Conservation (phyloP, 2,888 invertebrate genomes). For the Gymnocheta viridis region DNA sequence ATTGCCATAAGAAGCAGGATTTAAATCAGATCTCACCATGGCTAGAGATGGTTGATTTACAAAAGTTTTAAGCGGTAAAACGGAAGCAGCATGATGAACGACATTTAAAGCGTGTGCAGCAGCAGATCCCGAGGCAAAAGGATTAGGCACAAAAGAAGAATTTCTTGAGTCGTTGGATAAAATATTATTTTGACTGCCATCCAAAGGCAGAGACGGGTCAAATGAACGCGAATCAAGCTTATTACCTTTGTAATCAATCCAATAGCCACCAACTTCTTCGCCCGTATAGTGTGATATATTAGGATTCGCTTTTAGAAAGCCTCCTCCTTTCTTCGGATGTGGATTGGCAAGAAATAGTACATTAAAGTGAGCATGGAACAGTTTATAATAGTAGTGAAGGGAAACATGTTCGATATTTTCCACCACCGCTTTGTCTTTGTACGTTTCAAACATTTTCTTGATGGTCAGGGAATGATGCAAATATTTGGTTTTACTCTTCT, state of each 20-base stretch:
- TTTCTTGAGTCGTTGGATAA: background rate
- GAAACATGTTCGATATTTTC: constrained; percentile 60
- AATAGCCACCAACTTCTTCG: constrained; percentile 69
- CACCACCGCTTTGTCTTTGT: constrained; percentile 63
- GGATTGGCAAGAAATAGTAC: constrained; percentile 65
- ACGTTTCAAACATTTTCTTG: constrained; percentile 69
- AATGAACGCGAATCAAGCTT: constrained; percentile 37
- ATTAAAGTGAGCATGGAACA: constrained; percentile 69
- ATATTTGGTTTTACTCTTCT: constrained; percentile 69
- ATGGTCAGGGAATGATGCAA: constrained; percentile 70
- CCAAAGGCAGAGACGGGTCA: constrained; percentile 27
- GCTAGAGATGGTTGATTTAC: constrained; percentile 1
- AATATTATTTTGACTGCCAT: background rate
- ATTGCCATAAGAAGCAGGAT: constrained; percentile 12
- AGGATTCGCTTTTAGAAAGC: constrained; percentile 60
- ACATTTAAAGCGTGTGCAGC: constrained; percentile 19
- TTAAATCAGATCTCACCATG: background rate
- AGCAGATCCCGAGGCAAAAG: constrained; percentile 16
- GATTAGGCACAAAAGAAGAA: constrained; percentile 8
- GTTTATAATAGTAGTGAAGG: constrained; percentile 59
- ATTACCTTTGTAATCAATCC: constrained; percentile 62
- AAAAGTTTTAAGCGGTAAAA: constrained; percentile 8
- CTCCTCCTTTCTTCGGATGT: constrained; percentile 23
- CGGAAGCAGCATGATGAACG: constrained; percentile 4
- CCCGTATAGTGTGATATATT: constrained; percentile 71